Conservation (phyloP, 2,113 vertebrate genomes). For the Tursiops truncatus region DNA sequence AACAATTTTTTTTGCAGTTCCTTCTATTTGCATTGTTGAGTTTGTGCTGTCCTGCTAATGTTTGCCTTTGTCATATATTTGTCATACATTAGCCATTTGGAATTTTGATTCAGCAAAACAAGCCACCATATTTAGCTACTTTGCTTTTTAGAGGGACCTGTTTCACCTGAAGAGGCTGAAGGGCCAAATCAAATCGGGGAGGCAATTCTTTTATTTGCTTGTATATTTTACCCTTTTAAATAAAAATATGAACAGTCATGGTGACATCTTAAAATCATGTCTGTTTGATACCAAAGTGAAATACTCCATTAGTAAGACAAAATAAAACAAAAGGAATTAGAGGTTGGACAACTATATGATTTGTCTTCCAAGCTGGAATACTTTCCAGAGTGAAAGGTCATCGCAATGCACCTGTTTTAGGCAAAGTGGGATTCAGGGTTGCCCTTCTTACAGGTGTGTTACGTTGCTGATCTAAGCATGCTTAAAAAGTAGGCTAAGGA, state of each 20-base stretch:
- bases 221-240: background rate
- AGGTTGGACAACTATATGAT: background rate
- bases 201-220: background rate
- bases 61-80: background rate
- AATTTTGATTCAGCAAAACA: slow-evolving; percentile 34
- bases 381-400: background rate
- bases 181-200: background rate
- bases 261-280: background rate
- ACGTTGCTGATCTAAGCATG: background rate
- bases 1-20: background rate
- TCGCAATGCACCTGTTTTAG: background rate
- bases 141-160: background rate
- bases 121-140: background rate
- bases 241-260: background rate
- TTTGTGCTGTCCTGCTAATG: background rate
- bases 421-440: background rate
- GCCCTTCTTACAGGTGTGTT: background rate
- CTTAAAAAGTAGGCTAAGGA: background rate
- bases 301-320: background rate
- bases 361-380: background rate
- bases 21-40: slow-evolving; percentile 30
- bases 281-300: background rate
- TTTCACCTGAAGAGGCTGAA: background rate
- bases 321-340: background rate
- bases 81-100: background rate